These are phyloP conservation scores for Caenorhabditis imperialis DNA, from an alignment of 2,888 invertebrate genomes.

Conservation along the genomic window DNA sequence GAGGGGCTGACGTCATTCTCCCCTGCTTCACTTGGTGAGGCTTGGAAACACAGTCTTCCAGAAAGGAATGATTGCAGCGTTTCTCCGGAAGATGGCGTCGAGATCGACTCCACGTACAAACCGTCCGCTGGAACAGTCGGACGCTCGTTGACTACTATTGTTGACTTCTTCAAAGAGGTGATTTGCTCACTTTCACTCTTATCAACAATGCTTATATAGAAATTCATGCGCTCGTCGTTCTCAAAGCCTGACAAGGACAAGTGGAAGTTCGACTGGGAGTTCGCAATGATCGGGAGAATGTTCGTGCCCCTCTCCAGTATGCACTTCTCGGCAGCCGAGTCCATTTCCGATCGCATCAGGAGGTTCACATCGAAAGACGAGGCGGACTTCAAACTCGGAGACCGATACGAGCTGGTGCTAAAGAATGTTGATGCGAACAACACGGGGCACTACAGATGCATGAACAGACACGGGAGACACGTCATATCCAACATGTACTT, in stretches of 20 bases:
- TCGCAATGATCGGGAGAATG: conserved; percentile 43
- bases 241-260: conserved; percentile 39
- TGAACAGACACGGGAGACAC: conserved; percentile 42
- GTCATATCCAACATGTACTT: conserved; percentile 53
- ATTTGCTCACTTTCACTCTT: no score
- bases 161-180: conserved; percentile 60
- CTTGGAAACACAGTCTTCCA: neutral
- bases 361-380: conserved; percentile 55
- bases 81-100: conserved; percentile 60
- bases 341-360: conserved; percentile 52
- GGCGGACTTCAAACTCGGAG: conserved; percentile 51
- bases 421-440: conserved; percentile 50
- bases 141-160: conserved; percentile 34
- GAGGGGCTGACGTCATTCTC: conserved; percentile 56
- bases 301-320: conserved; percentile 55
- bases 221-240: conserved; percentile 39
- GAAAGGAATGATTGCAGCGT: conserved; percentile 44
- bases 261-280: conserved; percentile 65
- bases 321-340: conserved; percentile 48
- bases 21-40: conserved; percentile 57
- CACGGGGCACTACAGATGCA: conserved; percentile 60
- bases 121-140: conserved; percentile 61
- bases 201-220: conserved; percentile 9
- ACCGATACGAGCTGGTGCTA: conserved; percentile 57
- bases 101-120: conserved; percentile 63